Evolutionary conservation across 2,888 invertebrate genomes (phyloP).

Genomic region (Zelleria hepariella): DNA sequence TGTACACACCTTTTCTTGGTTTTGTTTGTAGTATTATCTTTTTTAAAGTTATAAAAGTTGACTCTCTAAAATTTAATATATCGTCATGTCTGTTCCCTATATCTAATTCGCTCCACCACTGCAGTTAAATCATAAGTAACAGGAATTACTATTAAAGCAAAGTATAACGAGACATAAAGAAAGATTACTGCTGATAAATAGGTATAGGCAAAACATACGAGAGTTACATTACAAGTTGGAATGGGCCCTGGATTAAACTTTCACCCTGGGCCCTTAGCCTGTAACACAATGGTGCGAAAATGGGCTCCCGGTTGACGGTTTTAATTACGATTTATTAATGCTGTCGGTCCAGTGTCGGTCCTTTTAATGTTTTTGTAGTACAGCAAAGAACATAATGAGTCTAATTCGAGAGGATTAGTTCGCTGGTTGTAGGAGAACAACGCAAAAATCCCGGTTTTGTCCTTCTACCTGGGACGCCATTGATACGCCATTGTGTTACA

Average conservation of each 20-base stretch:
- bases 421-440: no score
- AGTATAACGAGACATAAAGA: slow-evolving; percentile 47
- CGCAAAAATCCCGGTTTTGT: no score
- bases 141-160: slow-evolving; percentile 61
- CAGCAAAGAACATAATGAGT: no score
- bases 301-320: no score
- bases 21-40: slow-evolving; percentile 64
- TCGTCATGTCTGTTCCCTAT: slow-evolving; percentile 71
- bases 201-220: slow-evolving; percentile 54
- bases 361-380: no score
- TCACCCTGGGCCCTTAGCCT: no score
- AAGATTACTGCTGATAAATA: slow-evolving; percentile 49
- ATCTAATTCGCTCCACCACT: slow-evolving; percentile 67
- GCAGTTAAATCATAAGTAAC: slow-evolving; percentile 58
- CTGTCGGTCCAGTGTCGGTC: no score
- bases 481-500: no score
- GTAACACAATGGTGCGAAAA: no score
- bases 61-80: slow-evolving; percentile 70
- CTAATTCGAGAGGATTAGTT: no score
- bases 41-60: slow-evolving; percentile 57
- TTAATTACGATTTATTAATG: no score
- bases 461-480: no score
- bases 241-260: slow-evolving; percentile 44
- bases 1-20: slow-evolving; percentile 69
- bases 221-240: slow-evolving; percentile 54